These are phyloP conservation scores for Urocynchramus pylzowi DNA, from an alignment of 2,113 vertebrate genomes.

Conservation along the genomic window DNA sequence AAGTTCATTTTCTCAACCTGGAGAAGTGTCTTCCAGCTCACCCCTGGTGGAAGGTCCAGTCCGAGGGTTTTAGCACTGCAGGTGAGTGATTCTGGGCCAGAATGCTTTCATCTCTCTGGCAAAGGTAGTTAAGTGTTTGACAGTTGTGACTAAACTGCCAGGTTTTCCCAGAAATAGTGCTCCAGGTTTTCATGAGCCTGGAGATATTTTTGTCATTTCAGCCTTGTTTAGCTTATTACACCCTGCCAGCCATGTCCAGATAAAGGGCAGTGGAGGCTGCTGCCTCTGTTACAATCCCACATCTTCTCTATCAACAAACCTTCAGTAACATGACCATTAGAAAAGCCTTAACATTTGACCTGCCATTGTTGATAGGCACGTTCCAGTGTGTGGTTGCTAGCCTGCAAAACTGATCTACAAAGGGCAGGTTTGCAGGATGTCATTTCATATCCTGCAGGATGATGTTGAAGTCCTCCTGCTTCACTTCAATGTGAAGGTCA, in stretches of 20 bases:
- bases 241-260: constrained; percentile 45
- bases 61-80: neutral
- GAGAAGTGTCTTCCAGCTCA: neutral
- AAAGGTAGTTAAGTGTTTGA: constrained; percentile 50
- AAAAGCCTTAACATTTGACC: constrained; percentile 45
- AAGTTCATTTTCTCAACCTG: neutral
- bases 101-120: neutral
- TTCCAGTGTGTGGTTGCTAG: constrained; percentile 56
- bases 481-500: constrained; percentile 29
- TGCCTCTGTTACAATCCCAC: neutral
- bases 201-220: constrained; percentile 62
- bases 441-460: constrained; percentile 39
- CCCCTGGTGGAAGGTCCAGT: neutral
- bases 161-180: constrained; percentile 36
- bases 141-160: constrained; percentile 53
- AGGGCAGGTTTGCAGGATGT: constrained; percentile 44
- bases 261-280: constrained; percentile 23
- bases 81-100: neutral
- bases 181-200: constrained; percentile 42
- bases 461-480: neutral
- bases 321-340: neutral
- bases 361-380: constrained; percentile 25
- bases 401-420: constrained; percentile 54
- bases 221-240: constrained; percentile 45
- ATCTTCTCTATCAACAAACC: constrained; percentile 8